phyloP scores from a whole-genome alignment of 2,113 vertebrate genomes.

The Mixornis gularis region DNA sequence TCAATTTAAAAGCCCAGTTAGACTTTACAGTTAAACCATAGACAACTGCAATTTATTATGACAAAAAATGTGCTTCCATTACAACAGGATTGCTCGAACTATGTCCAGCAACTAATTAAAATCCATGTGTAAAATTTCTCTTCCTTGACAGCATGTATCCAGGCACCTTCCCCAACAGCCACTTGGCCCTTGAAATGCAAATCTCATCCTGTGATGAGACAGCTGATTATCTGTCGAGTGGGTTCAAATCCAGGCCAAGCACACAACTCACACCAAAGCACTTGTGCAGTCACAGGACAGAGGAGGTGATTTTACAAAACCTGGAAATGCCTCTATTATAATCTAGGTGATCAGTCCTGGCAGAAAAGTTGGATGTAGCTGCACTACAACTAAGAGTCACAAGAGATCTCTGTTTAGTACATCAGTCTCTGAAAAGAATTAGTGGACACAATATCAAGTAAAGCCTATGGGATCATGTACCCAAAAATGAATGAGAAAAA shows the following conservation, averaged over 20 bases:
- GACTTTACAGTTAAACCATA: neutral
- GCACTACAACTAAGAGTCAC: neutral
- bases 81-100: neutral
- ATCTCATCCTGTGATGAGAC: fast-evolving
- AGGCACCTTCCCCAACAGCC: neutral
- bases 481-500: neutral
- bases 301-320: neutral
- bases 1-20: neutral
- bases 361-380: neutral
- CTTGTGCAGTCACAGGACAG: neutral
- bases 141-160: neutral
- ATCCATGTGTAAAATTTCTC: neutral
- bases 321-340: neutral
- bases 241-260: neutral
- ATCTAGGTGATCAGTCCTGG: neutral
- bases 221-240: neutral
- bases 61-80: neutral
- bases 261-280: neutral
- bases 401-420: neutral
- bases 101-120: neutral
- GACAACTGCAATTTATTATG: neutral
- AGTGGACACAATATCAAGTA: neutral
- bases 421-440: neutral
- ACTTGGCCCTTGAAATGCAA: neutral
- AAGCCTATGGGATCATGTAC: neutral